Base-by-base conservation (phyloP, 2,797 vertebrate genomes). In the Dendrocincla tyrannina region DNA sequence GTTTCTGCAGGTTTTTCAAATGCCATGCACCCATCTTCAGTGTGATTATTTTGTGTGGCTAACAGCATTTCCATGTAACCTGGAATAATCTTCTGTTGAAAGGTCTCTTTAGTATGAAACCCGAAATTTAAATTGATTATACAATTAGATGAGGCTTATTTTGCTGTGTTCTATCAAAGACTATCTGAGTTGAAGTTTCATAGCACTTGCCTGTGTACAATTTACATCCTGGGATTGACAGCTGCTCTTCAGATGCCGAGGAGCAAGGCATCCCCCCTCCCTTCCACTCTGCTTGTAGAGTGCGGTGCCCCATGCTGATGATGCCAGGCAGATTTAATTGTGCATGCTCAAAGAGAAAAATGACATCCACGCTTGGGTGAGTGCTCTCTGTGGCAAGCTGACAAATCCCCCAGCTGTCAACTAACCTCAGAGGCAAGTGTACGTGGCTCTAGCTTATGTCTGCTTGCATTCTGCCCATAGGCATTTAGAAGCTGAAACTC, bases 331-430 rank as follows among this genome's bases (percentile, higher is more conserved):
- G 87, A 94, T 94, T 93, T 96, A 95, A 95, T 95, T 96, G 94
- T 96, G 95, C 92, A 94, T 95, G 85, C 82, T 95, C 70, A 95
- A 91, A 97, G 87, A 96, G 95, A 95, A 96, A 97, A 97, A 96
- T 89, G 56, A 85, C 91, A 95, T 93, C 92, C 90, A 94, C 2
- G 72, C 91, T 89, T 93, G 92, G 91, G 85, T 96, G 89, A 93
- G 63, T 93, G 88, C 91, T 96, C 92, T 96, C 95, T 93, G 91
- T 94, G 96, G 95, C 96, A 96, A 89, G 85, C 91, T 96, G 97
- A 97, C 93, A 95, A 93, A 95, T 96, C 93, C 93, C 90, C 92
- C 91, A 96, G 94, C 95, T 93, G 95, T 93, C 95, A 96, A 32
- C 95, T 92, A 96, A 91, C 95, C 95, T 95, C 94, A 90, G 85